Evolutionary conservation across 2,888 invertebrate genomes (phyloP), one percentile per base, ranked within the genome.

Genomic region (Epinotia ramella): DNA sequence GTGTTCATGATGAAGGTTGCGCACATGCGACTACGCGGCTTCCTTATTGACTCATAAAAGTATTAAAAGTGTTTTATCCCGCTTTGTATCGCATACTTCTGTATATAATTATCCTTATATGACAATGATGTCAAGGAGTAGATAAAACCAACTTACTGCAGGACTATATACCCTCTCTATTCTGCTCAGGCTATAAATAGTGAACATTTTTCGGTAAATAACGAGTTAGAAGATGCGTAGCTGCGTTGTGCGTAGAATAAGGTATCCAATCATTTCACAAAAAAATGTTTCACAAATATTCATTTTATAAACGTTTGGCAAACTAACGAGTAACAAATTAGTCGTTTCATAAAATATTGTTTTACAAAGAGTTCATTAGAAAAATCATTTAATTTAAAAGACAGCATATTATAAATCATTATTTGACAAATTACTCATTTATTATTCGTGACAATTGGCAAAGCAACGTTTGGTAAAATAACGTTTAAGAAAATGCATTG

Each of bases 31-130:
- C 59, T 73, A 77, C 77, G 79, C 81, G 80, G 79, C 86, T 90
- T 90, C 91, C 89, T 91, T 84, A 83, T 89, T 87, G 87, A 86
- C 83, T 83, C 80, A 81, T 83, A 79, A 53, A 28, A 6, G 53
- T 73, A 79, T 80, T 80, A 20, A 1, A 20, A 20, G 80, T 20
- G 18, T n/a, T 59, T 60, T 65, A 65, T 53, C 33, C 40, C 53
- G 57, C 59, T 66, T 46, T 63, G 63, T 63, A 44, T 44, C 33
- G 40, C n/a, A n/a, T 11, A 40, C 9, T 40, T 12, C 53, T 63
- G 5, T 40, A n/a, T 20, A 40, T 18, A 13, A 33, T 63, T 28
- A 40, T 62, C 40, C n/a, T 24, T 20, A 3, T 63, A 40, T 46
- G n/a, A 28, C 28, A n/a, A 53, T n/a, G 16, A 40, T 40, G 9